These are phyloP conservation scores for Phallusia fumigata DNA, from an alignment of 23 tunicate genomes.

Conservation along the genomic window DNA sequence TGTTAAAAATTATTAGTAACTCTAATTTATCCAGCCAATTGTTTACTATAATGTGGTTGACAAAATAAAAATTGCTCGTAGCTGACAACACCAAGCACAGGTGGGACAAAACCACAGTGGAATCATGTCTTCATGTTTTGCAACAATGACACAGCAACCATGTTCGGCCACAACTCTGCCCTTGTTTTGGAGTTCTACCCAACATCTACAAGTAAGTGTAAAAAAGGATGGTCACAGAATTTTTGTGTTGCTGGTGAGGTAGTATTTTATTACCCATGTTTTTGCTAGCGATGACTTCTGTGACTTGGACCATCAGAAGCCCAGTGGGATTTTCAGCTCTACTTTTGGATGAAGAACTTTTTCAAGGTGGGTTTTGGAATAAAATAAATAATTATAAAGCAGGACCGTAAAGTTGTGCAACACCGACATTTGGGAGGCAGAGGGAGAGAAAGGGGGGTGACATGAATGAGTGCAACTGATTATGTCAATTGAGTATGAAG, in stretches of 20 bases:
- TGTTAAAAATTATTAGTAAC: no score
- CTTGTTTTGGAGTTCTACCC: constrained; percentile 84
- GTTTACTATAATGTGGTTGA: no score
- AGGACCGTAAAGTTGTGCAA: no score
- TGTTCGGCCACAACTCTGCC: constrained; percentile 81
- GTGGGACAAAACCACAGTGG: constrained; percentile 61
- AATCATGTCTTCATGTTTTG: constrained; percentile 73
- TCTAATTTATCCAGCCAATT: no score
- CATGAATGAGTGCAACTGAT: no score
- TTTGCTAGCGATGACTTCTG: constrained; percentile 64
- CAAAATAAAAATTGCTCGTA: background rate
- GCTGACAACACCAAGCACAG: constrained; percentile 67
- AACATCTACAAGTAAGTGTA: constrained; percentile 51
- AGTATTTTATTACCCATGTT: background rate
- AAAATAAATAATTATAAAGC: no score
- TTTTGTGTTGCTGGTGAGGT: background rate
- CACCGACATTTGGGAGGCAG: no score
- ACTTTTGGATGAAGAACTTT: constrained; percentile 63
- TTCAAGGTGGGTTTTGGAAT: constrained; percentile 52
- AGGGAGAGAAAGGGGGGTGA: no score
- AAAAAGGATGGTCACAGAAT: no score
- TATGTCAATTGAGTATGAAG: no score
- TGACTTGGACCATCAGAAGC: constrained; percentile 78
- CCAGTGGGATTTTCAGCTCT: constrained; percentile 81
- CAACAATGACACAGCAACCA: constrained; percentile 74